Conservation (phyloP, 2,888 invertebrate genomes). For the Sphecodes monilicornis region DNA sequence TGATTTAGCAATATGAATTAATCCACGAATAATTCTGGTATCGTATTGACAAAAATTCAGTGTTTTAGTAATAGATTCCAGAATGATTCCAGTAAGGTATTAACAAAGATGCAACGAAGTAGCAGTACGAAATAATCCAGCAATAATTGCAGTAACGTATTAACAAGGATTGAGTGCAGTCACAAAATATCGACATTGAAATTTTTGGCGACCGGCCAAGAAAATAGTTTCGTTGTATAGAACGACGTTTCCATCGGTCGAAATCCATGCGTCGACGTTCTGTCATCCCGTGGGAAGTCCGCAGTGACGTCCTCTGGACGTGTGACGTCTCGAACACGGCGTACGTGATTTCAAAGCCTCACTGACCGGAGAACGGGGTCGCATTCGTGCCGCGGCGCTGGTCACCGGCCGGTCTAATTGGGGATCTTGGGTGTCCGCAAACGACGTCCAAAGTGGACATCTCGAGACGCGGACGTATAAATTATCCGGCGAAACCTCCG, state of each 20-base stretch:
- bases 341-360: conserved; percentile 58
- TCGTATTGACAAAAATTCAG: too few relatives aligned
- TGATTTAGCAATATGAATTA: too few relatives aligned
- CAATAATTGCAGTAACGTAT: neutral
- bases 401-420: conserved; percentile 29
- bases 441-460: conserved; percentile 16
- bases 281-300: conserved; percentile 38
- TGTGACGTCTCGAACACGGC: conserved; percentile 7
- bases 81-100: too few relatives aligned
- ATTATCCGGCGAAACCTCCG: neutral
- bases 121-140: neutral
- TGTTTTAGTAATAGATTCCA: too few relatives aligned
- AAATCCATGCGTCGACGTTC: conserved; percentile 41
- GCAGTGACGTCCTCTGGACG: conserved; percentile 25
- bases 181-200: neutral
- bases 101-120: neutral
- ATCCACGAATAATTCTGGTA: neutral
- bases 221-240: neutral
- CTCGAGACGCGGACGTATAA: neutral
- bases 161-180: neutral
- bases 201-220: neutral
- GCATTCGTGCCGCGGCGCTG: conserved; percentile 45
- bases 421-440: conserved; percentile 32
- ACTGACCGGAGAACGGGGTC: conserved; percentile 41
- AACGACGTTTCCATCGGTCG: neutral